phyloP scores from a whole-genome alignment of 2,888 invertebrate genomes.

The Caenorhabditis imperialis region DNA sequence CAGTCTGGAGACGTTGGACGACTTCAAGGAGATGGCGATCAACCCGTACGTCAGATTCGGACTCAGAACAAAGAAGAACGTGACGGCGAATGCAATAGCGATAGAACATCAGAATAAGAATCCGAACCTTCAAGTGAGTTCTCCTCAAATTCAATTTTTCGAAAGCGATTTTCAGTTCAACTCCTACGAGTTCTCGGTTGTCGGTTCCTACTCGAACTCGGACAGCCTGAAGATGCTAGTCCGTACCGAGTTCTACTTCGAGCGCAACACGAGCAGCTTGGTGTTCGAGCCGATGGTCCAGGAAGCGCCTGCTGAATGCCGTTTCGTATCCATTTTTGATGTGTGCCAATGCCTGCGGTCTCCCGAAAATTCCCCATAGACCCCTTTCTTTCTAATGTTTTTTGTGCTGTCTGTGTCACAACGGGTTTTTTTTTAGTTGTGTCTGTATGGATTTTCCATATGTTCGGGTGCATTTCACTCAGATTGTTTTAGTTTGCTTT shows the following conservation, averaged over 20 bases:
- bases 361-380: no score
- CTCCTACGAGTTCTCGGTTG: slow-evolving; percentile 34
- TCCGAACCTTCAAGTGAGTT: slow-evolving; percentile 31
- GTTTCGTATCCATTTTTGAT: slow-evolving; percentile 49
- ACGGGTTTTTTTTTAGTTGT: no score
- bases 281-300: slow-evolving; percentile 49
- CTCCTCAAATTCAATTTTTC: no score
- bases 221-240: slow-evolving; percentile 31
- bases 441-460: no score
- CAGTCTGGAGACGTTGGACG: slow-evolving; percentile 16
- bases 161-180: slow-evolving; percentile 27
- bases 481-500: no score
- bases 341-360: slow-evolving; percentile 41
- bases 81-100: slow-evolving; percentile 22
- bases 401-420: no score
- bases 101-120: slow-evolving; percentile 20
- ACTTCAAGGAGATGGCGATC: slow-evolving; percentile 44
- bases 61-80: slow-evolving; percentile 44
- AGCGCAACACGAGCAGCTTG: slow-evolving; percentile 23
- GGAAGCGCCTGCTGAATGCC: slow-evolving; percentile 24
- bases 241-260: slow-evolving; percentile 39
- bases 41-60: slow-evolving; percentile 51
- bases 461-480: no score
- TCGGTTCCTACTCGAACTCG: slow-evolving; percentile 13
- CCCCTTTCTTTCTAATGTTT: no score